Evolutionary conservation across 2,113 vertebrate genomes (phyloP), one percentile per base, ranked within the genome.

Genomic region (Cebus imitator): DNA sequence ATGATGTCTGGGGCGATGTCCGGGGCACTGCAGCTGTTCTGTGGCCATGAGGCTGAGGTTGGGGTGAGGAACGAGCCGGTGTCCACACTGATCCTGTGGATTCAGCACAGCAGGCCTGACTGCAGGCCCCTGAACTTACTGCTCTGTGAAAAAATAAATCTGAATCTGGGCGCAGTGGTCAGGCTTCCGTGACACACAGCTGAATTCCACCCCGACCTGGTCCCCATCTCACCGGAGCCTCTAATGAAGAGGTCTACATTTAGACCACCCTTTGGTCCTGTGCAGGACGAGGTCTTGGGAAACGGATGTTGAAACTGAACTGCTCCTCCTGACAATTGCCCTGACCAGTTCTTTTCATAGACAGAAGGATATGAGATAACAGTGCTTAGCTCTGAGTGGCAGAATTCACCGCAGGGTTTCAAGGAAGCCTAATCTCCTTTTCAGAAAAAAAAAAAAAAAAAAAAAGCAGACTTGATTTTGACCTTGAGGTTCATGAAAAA

Each of bases 151-250:
- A 50, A 75, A 27, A 35, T 79, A 32, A 32, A 16, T 6, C 43
- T 18, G 82, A 21, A 30, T 18, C 5, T 92, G 40, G 10, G 1
- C 13, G 0, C 16, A 1, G 2, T 3, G 3, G 50, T 35, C 58
- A 18, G 40, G 5, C 48, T 35, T 57, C 30, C 1, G 85, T 8
- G 32, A 11, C 2, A 0, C 1, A 3, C 0, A 64, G 68, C 35
- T 6, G 35, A 35, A 5, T 0, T 25, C 20, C 23, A 2, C 10
- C 12, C n/a, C 16, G 9, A 2, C 11, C 30, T 43, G 43, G 43
- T 43, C 43, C 43, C 43, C 43, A 43, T 43, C 43, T 13, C 57
- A 27, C 37, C 2, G 37, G 7, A 14, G 30, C 13, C 11, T 57
- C 27, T 45, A 14, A 3, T 18, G 17, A 16, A 32, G 23, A 32